Evolutionary conservation across 2,113 vertebrate species (phyloP), one percentile per base, ranked within the genome.

Genomic region (Anarrhichthys ocellatus): DNA sequence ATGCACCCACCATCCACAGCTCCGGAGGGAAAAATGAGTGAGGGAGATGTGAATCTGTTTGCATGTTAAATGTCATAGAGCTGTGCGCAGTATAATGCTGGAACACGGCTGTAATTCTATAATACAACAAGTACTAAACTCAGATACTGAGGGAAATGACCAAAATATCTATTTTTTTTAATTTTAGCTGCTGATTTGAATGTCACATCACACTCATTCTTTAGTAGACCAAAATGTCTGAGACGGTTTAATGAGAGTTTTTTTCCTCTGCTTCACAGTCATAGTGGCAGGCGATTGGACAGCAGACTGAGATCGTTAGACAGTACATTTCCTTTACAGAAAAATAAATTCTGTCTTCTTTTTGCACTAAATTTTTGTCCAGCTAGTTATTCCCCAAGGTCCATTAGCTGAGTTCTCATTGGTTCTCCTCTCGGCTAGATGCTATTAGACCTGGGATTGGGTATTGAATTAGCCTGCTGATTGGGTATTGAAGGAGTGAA

Each of bases 401-500:
- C 83, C 90, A 85, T 86, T 85, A 81, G 69, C 56, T 0, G 0
- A 78, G 74, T 76, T 91, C 82, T 86, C 78, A 89, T 91, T 92
- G 93, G 92, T 79, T 73, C 84, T 75, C 75, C 81, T 87, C 87
- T 83, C 34, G 65, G 68, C 87, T 89, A 85, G 70, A 87, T 80
- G 85, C 86, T 91, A 91, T 94, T 93, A 93, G 91, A 85, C 83
- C 87, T 80, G 84, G 87, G 93, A 94, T 94, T 94, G 92, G 92
- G 87, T 94, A 93, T 94, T 88, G 92, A 94, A 93, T 91, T 93
- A 93, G 89, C 87, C 83, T 83, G 89, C 88, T 94, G 93, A 93
- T 94, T 94, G 91, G 89, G 81, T 93, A 94, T 92, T 86, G 93
- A 94, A 94, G 87, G 89, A 90, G 76, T 81, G 89, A 93, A 94